phyloP scores from a whole-genome alignment of 2,113 vertebrate genomes.

The Campylorhamphus procurvoides region DNA sequence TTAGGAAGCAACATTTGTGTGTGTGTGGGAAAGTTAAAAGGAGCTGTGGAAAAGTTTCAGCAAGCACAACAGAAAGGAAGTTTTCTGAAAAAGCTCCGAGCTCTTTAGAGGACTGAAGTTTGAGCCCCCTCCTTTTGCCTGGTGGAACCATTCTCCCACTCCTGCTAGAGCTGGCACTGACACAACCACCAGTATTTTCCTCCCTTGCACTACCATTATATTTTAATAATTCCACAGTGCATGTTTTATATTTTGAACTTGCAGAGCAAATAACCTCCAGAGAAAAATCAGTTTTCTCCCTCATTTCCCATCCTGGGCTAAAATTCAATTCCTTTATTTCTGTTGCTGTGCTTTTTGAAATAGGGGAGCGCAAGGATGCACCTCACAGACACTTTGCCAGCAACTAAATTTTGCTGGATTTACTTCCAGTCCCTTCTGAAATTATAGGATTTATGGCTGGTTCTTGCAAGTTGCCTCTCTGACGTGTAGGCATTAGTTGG shows the following conservation, averaged over 20 bases:
- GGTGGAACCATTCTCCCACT: background rate
- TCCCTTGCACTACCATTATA: background rate
- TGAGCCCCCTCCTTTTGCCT: background rate
- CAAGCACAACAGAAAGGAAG: background rate
- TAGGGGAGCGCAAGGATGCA: background rate
- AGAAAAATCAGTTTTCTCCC: background rate
- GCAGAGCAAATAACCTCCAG: background rate
- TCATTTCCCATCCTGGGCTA: accelerated
- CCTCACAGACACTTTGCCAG: background rate
- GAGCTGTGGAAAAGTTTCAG: background rate
- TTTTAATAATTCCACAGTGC: background rate
- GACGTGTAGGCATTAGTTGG: background rate
- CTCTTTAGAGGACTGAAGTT: background rate
- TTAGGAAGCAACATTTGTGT: background rate
- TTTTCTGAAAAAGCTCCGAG: background rate
- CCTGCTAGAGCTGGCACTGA: background rate
- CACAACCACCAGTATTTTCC: background rate
- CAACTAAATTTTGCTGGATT: background rate
- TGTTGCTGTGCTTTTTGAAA: background rate
- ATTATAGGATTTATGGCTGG: background rate
- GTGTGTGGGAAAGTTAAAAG: background rate
- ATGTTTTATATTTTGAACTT: background rate
- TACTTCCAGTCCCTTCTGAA: background rate
- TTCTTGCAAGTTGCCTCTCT: background rate
- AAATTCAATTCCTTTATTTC: background rate